Evolutionary conservation across 1,140 invertebrate species (phyloP).

Genomic region (Acromyrmex heyeri): DNA sequence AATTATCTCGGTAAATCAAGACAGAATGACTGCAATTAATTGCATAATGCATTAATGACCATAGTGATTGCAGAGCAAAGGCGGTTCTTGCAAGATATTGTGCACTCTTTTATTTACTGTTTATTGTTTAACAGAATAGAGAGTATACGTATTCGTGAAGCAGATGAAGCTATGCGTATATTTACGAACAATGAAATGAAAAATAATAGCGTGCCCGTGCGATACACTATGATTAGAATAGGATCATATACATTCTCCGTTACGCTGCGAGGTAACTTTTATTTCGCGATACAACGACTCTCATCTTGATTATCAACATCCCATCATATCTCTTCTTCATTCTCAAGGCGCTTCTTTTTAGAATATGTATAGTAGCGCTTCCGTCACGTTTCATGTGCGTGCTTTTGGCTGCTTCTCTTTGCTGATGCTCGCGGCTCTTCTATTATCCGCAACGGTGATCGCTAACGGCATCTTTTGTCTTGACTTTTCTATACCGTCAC

Average conservation of each 20-base stretch:
- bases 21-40: slow-evolving; percentile 16
- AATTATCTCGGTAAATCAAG: slow-evolving; percentile 25
- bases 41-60: slow-evolving; percentile 5
- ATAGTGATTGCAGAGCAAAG: background rate
- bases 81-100: background rate
- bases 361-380: background rate
- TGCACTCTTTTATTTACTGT: background rate
- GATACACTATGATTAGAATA: background rate
- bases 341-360: slow-evolving; percentile 12
- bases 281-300: slow-evolving; percentile 65
- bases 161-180: background rate
- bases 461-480: slow-evolving; percentile 77
- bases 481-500: slow-evolving; percentile 74
- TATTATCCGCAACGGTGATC: slow-evolving; percentile 68
- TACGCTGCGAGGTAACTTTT: slow-evolving; percentile 71
- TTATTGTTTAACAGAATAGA: background rate
- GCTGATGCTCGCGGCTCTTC: slow-evolving; percentile 11
- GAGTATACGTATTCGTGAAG: background rate
- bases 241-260: slow-evolving; percentile 46
- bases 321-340: slow-evolving; percentile 57
- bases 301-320: slow-evolving; percentile 64
- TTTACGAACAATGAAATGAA: slow-evolving; percentile 19
- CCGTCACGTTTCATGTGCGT: slow-evolving; percentile 16
- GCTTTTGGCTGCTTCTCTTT: slow-evolving; percentile 26
- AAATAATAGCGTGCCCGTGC: slow-evolving; percentile 3